Conservation (phyloP, 2,113 vertebrate genomes). For the Recurvirostra avosetta region DNA sequence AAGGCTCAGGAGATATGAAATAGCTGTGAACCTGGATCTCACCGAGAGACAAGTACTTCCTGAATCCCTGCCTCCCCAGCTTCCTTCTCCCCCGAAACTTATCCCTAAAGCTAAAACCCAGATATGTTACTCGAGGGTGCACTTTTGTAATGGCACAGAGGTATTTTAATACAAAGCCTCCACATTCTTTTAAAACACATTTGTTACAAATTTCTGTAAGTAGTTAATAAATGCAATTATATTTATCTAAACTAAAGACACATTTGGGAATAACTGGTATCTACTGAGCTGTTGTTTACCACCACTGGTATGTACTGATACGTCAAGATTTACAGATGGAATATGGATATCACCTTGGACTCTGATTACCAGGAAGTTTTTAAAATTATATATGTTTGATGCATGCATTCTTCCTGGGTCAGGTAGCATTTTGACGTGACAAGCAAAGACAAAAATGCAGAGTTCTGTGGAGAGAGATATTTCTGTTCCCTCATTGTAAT, state of each 20-base stretch:
- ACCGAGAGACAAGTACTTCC: slow-evolving; percentile 90
- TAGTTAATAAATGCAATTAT: neutral
- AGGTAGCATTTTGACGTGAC: neutral
- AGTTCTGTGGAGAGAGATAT: neutral
- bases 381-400: neutral
- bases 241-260: neutral
- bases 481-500: neutral
- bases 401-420: neutral
- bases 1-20: slow-evolving; percentile 93
- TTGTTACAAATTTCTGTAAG: neutral
- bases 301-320: neutral
- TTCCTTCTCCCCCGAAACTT: neutral
- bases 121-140: neutral
- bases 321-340: neutral
- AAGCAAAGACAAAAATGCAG: neutral
- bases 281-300: neutral
- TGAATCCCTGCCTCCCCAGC: neutral
- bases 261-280: neutral
- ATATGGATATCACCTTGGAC: neutral
- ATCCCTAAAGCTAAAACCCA: neutral
- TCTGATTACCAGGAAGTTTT: neutral
- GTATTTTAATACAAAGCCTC: neutral
- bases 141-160: neutral
- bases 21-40: slow-evolving; percentile 95
- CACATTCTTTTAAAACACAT: neutral